Evolutionary conservation across 2,113 vertebrate genomes (phyloP).

Genomic region (Gobius niger): DNA sequence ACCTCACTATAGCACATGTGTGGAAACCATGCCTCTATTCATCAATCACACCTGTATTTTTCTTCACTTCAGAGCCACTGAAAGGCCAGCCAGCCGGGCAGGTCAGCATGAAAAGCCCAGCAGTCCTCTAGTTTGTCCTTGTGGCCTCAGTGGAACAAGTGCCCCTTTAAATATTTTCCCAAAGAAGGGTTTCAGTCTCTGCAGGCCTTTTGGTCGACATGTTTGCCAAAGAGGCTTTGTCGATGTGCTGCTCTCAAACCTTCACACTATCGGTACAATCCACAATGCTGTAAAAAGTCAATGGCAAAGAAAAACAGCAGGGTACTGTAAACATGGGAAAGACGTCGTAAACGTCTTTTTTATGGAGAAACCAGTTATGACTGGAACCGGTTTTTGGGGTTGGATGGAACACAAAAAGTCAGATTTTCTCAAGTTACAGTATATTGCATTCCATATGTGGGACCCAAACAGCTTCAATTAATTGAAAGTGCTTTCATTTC

Average conservation of each 20-base stretch:
- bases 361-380: neutral
- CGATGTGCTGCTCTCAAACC: constrained; percentile 38
- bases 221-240: constrained; percentile 53
- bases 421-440: neutral
- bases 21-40: constrained; percentile 16
- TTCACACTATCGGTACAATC: constrained; percentile 21
- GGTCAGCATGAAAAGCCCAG: constrained; percentile 50
- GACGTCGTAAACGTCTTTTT: constrained; percentile 14
- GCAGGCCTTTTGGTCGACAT: constrained; percentile 43
- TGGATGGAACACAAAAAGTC: neutral
- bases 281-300: constrained; percentile 38
- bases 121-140: constrained; percentile 47
- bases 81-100: constrained; percentile 48
- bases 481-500: too few relatives aligned
- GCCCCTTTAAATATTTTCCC: constrained; percentile 47
- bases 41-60: constrained; percentile 27
- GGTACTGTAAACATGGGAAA: constrained; percentile 37
- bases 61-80: constrained; percentile 52
- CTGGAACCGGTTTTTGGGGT: neutral
- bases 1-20: constrained; percentile 17
- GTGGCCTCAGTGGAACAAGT: constrained; percentile 44
- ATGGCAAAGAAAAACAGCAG: constrained; percentile 35
- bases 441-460: neutral
- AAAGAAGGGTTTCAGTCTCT: constrained; percentile 26
- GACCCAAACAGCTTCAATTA: neutral